A percentile compares a stretch with the other conserved stretches of the same genome.
These are phyloP conservation scores for Cyclophora punctaria DNA, from an alignment of 2,888 invertebrate species.

Conservation along the genomic window DNA sequence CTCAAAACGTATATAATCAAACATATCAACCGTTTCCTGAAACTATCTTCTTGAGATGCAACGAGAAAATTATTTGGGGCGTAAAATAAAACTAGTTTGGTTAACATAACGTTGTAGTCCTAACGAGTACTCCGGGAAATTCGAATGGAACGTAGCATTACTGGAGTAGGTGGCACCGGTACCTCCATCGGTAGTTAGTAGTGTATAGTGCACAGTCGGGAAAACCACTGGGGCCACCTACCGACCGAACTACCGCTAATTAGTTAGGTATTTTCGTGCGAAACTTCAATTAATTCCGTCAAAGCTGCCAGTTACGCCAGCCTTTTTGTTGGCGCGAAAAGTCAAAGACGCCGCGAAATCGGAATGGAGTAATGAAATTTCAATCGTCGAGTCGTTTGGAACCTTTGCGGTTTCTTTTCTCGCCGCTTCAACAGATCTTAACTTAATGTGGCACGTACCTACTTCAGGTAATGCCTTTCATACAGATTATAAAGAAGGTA, in stretches of 20 bases:
- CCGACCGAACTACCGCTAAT: conserved; percentile 43
- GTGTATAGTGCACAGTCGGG: conserved; percentile 4
- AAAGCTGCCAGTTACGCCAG: conserved; percentile 38
- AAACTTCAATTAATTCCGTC: conserved; percentile 61
- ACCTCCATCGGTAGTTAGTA: conserved; percentile 13
- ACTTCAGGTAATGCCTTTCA: background rate
- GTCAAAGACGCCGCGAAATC: conserved; percentile 42
- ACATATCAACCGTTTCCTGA: too few species aligned
- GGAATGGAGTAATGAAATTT: conserved; percentile 48
- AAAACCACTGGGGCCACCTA: conserved; percentile 19
- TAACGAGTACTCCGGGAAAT: conserved; percentile 20
- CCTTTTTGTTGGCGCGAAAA: conserved; percentile 39
- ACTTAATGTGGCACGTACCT: conserved; percentile 13
- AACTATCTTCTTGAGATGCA: too few species aligned
- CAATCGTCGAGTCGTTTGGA: conserved; percentile 33
- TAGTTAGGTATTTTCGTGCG: conserved; percentile 55
- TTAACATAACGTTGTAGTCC: conserved; percentile 1
- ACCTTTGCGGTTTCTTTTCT: conserved; percentile 30
- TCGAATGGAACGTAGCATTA: conserved; percentile 1
- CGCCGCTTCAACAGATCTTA: conserved; percentile 18
- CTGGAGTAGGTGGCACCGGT: conserved; percentile 6
- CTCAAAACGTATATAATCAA: too few species aligned
- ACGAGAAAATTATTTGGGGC: too few species aligned
- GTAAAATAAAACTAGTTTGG: too few species aligned
- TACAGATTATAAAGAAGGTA: too few species aligned